These are phyloP conservation scores for Aramus guarauna DNA, from an alignment of 2,113 vertebrate species.

Conservation along the genomic window DNA sequence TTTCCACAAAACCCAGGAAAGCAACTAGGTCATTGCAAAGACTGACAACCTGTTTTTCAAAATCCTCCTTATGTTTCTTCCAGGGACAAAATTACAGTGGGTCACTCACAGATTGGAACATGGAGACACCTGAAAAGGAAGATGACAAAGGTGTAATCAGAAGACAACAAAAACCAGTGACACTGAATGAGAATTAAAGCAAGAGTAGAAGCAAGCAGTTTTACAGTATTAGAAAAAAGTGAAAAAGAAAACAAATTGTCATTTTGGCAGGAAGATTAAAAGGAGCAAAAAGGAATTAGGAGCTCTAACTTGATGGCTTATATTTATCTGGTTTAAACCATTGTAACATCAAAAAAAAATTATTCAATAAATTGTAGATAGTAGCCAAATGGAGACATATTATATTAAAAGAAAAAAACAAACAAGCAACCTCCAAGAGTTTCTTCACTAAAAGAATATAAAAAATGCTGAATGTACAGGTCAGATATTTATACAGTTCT, in stretches of 20 bases:
- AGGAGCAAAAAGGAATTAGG: background rate
- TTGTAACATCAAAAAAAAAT: background rate
- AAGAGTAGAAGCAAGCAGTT: background rate
- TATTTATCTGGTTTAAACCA: background rate
- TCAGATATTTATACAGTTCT: background rate
- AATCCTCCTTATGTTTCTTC: background rate
- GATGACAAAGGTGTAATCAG: background rate
- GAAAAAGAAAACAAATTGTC: background rate
- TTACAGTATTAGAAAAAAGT: background rate
- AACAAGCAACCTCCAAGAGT: rapidly evolving
- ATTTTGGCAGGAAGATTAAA: background rate
- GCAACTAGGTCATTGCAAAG: background rate
- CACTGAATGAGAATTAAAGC: background rate
- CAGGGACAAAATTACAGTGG: background rate
- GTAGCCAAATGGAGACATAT: background rate
- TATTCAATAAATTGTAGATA: background rate
- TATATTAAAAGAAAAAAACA: background rate
- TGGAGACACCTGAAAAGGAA: background rate
- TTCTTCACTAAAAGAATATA: background rate
- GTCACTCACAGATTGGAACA: background rate
- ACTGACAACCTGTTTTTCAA: background rate
- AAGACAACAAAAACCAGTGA: background rate
- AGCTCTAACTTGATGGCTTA: background rate
- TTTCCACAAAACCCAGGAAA: background rate
- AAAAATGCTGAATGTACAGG: background rate